Conservation (phyloP, 1,140 invertebrate species). For the Listronotus bonariensis region DNA sequence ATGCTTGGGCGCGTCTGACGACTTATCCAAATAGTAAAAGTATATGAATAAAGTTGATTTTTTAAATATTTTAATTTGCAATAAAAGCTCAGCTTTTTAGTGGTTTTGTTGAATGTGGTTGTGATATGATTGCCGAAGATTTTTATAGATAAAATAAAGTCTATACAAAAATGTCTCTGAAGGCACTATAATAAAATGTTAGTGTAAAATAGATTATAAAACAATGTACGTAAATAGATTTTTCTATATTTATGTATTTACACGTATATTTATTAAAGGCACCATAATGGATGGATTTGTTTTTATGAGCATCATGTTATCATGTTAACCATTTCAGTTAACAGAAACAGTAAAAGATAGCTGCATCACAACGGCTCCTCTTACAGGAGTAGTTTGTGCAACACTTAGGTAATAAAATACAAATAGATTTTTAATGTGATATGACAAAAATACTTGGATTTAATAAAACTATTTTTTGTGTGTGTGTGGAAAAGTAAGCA, state of each 20-base stretch:
- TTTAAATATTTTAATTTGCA: too few relatives aligned
- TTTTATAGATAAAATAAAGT: too few relatives aligned
- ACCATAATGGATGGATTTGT: constrained; percentile 48
- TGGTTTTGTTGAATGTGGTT: too few relatives aligned
- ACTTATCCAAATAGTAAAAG: too few relatives aligned
- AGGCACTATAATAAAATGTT: constrained; percentile 20
- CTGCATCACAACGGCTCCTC: constrained; percentile 33
- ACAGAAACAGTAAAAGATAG: constrained; percentile 25
- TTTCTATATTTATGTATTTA: constrained; percentile 39
- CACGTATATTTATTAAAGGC: constrained; percentile 41
- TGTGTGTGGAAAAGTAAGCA: too few relatives aligned
- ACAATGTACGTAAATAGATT: constrained; percentile 30
- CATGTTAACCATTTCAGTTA: constrained; percentile 31
- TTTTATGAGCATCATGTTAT: constrained; percentile 44
- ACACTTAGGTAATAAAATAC: constrained; percentile 2
- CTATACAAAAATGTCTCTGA: constrained; percentile 13
- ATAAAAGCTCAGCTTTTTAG: too few relatives aligned
- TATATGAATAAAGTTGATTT: too few relatives aligned
- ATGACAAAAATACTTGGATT: too few relatives aligned
- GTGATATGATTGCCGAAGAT: too few relatives aligned
- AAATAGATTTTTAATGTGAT: too few relatives aligned
- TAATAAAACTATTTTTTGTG: too few relatives aligned
- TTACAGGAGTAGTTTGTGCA: constrained; percentile 34
- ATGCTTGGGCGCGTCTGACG: too few relatives aligned
- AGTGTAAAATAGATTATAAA: constrained; percentile 9